These are phyloP conservation scores for Druon quercuslanigerum DNA, from an alignment of 1,140 invertebrate genomes.

Conservation along the genomic window DNA sequence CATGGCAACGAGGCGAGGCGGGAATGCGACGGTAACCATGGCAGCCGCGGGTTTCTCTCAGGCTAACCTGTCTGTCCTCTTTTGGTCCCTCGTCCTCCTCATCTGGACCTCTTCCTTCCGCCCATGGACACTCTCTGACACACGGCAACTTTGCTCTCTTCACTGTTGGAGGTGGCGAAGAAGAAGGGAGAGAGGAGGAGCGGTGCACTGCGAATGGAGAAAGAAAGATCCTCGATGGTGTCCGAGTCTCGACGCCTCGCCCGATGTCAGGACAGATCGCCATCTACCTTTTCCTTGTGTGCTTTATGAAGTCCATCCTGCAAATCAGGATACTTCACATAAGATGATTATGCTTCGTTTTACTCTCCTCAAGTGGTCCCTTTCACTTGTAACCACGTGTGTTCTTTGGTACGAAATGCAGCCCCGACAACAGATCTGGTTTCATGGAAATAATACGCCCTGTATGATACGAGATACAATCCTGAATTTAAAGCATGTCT, in stretches of 20 bases:
- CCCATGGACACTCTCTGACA: constrained; percentile 56
- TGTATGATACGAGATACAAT: too few relatives aligned
- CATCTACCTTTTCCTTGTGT: constrained; percentile 33
- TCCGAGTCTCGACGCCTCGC: constrained; percentile 36
- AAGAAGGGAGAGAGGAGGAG: constrained; percentile 49
- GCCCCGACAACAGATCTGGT: constrained; percentile 6
- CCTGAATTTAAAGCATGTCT: too few relatives aligned
- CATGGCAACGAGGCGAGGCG: constrained; percentile 75
- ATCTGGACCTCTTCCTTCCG: constrained; percentile 69
- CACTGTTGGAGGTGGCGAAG: constrained; percentile 26
- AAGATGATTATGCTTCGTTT: not conserved
- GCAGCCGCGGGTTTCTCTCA: constrained; percentile 71
- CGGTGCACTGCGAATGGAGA: constrained; percentile 48
- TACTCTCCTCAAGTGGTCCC: not conserved
- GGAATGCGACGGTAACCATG: constrained; percentile 77
- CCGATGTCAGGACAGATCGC: constrained; percentile 47
- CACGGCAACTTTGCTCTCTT: constrained; percentile 31
- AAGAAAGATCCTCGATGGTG: constrained; percentile 53
- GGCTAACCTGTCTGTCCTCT: constrained; percentile 71
- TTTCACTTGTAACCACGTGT: not conserved
- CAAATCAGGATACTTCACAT: constrained; percentile 17
- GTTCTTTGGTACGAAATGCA: not conserved
- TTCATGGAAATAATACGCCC: not conserved
- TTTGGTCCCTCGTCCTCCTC: constrained; percentile 66
- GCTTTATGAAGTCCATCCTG: constrained; percentile 3